Conservation (phyloP, 2,797 vertebrate genomes). For the Thalassophryne amazonica region DNA sequence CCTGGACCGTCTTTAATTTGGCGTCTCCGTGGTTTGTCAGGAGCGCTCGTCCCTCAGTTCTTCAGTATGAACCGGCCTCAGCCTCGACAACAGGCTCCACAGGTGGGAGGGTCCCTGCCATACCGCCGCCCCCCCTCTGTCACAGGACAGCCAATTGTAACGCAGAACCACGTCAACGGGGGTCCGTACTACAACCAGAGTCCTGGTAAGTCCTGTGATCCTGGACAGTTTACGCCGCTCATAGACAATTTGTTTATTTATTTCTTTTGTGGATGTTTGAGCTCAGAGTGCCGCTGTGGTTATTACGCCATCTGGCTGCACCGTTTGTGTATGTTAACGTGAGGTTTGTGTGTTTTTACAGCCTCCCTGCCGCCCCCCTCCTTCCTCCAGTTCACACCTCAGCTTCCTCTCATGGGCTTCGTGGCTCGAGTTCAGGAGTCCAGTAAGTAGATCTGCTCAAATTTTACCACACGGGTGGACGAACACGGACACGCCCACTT, state of each 20-base stretch:
- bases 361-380: conserved; percentile 89
- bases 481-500: no score
- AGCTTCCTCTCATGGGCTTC: conserved; percentile 97
- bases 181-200: conserved; percentile 62
- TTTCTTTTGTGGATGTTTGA: not conserved
- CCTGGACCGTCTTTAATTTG: not conserved
- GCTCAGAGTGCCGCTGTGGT: no score
- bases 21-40: conserved; percentile 15
- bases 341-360: conserved; percentile 55
- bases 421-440: conserved; percentile 98
- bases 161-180: conserved; percentile 82
- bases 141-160: conserved; percentile 80
- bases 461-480: no score
- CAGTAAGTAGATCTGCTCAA: conserved; percentile 88
- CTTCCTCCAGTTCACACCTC: conserved; percentile 94
- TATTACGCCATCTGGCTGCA: no score
- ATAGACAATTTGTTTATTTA: not conserved
- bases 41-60: conserved; percentile 90
- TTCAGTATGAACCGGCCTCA: conserved; percentile 96
- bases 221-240: not conserved
- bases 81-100: conserved; percentile 83
- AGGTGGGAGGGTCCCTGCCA: conserved; percentile 92
- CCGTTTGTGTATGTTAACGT: no score
- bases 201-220: conserved; percentile 56
- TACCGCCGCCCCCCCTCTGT: conserved; percentile 91